A percentile compares a stretch with the other conserved stretches of the same genome.
These are phyloP conservation scores for Periplaneta americana DNA, from an alignment of 1,140 invertebrate genomes.

Conservation along the genomic window DNA sequence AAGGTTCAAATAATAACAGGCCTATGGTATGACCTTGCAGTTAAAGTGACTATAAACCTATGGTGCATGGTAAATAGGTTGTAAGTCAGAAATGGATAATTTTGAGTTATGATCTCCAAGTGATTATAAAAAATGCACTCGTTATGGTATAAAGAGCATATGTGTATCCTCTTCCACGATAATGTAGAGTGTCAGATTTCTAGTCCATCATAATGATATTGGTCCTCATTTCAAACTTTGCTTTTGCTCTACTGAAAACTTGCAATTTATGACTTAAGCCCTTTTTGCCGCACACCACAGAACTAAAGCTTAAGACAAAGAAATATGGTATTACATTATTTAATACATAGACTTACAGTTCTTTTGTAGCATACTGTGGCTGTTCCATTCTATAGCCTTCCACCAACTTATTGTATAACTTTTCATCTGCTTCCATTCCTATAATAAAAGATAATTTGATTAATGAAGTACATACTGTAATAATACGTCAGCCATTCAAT, in stretches of 20 bases:
- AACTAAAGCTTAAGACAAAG: not conserved
- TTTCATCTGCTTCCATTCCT: constrained; percentile 62
- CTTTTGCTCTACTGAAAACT: no score
- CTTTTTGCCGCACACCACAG: not conserved
- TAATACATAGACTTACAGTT: constrained; percentile 49
- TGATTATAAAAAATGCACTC: not conserved
- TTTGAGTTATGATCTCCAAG: no score
- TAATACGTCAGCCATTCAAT: not conserved
- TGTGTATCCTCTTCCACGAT: no score
- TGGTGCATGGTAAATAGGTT: no score
- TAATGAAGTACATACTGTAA: not conserved
- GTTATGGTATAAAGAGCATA: not conserved
- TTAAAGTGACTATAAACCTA: no score
- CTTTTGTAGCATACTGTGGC: constrained; percentile 69
- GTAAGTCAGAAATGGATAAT: not conserved
- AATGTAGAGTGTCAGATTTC: no score
- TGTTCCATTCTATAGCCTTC: constrained; percentile 84
- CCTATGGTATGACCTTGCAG: no score
- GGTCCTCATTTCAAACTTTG: no score
- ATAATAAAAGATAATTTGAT: constrained; percentile 1
- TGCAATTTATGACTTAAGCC: no score
- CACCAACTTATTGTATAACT: constrained; percentile 66
- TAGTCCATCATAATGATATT: no score
- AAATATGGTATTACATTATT: not conserved
- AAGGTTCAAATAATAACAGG: no score